Evolutionary conservation across 1,140 invertebrate species (phyloP), one percentile per base, ranked within the genome.

Genomic region (Pogonomyrmex barbatus): DNA sequence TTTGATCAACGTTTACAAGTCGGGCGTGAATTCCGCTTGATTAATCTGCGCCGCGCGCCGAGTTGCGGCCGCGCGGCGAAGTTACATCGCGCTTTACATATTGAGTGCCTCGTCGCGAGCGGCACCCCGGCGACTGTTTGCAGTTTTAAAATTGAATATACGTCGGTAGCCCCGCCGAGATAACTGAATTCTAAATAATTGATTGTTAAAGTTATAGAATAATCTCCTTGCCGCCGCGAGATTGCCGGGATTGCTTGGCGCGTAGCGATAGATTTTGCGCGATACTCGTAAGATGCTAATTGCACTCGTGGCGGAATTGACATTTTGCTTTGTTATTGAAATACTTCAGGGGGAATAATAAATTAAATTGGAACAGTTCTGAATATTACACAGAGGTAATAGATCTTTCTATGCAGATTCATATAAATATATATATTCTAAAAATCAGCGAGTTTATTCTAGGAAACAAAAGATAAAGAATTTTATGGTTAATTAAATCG

Each of bases 101-200:
- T 83, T 83, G 79, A 83, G 79, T 83, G 79, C 68, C 71, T 75
- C 79, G 79, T 83, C 68, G 79, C 54, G 67, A 47, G 12, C 77
- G 45, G 39, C 6, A 39, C 62, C 36, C 14, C 67, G 79, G 68
- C 68, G 79, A 83, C 54, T 83, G 68, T 83, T 83, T 83, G 79
- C 68, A 83, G 79, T 83, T 83, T 83, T 83, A 75, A 83, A 83
- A 83, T 83, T 83, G 68, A 83, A 83, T 83, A 83, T 83, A 83
- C 79, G 68, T n/a, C 54, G 79, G 65, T 17, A 45, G 68, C 56
- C 45, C 4, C 54, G 67, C 30, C 17, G 54, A 75, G 79, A 83
- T 83, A 83, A 83, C 54, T 83, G 54, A 50, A 83, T 83, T 83
- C 68, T 73, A 83, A 83, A 75, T 83, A 83, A 83, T 83, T 83